Conservation (phyloP, 23 tunicate genomes). For the Clavelina lepadiformis region DNA sequence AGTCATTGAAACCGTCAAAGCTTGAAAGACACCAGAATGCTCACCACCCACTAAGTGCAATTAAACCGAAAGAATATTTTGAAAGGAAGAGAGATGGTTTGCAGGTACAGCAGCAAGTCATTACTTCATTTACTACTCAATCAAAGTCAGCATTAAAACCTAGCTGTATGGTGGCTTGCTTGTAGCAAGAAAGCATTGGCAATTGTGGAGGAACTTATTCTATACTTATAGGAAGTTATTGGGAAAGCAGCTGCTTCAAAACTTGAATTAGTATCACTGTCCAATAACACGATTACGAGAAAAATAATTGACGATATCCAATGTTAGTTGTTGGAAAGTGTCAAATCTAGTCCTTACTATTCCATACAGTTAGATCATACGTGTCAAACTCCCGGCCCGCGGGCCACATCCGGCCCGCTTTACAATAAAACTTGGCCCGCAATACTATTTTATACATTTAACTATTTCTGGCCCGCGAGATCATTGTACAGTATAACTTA, state of each 20-base stretch:
- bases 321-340: slow-evolving; percentile 47
- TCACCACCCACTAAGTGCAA: slow-evolving; percentile 12
- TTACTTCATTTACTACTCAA: slow-evolving; percentile 27
- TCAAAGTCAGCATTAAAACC: slow-evolving; percentile 25
- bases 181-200: slow-evolving; percentile 27
- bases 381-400: too few species aligned
- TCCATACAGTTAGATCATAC: slow-evolving; percentile 33
- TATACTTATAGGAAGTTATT: slow-evolving; percentile 18
- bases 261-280: slow-evolving; percentile 29
- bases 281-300: slow-evolving; percentile 26
- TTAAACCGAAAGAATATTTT: slow-evolving; percentile 13
- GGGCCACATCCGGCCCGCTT: too few species aligned
- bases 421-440: too few species aligned
- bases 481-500: too few species aligned
- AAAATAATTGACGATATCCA: slow-evolving; percentile 29
- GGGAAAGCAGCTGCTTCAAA: slow-evolving; percentile 35
- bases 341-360: slow-evolving; percentile 6
- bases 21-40: slow-evolving; percentile 7
- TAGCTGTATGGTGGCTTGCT: slow-evolving; percentile 20
- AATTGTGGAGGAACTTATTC: slow-evolving; percentile 30
- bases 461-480: too few species aligned
- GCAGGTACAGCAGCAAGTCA: slow-evolving; percentile 12
- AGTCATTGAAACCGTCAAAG: slow-evolving; percentile 22
- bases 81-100: slow-evolving; percentile 12
- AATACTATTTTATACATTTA: too few species aligned